Evolutionary conservation across 2,888 invertebrate species (phyloP).

Genomic region (Ormyrus nitidulus): DNA sequence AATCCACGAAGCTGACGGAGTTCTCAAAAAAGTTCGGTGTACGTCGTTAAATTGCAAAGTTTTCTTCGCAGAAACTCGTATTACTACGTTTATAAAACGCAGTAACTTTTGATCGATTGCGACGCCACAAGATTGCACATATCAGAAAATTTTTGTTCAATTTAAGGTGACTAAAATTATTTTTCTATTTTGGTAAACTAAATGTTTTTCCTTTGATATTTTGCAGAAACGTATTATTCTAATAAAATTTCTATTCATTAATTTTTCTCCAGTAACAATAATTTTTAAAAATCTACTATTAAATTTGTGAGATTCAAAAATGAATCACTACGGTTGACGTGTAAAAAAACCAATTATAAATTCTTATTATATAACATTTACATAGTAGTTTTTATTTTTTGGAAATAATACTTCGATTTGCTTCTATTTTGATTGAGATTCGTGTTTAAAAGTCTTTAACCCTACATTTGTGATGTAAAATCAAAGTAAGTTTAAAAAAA

Average conservation of each 20-base stretch:
- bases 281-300: no score
- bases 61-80: slow-evolving; percentile 12
- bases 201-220: no score
- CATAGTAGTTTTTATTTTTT: no score
- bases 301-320: no score
- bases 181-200: not conserved
- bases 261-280: no score
- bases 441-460: not conserved
- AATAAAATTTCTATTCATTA: slow-evolving; percentile 10
- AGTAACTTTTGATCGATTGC: slow-evolving; percentile 22
- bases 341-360: no score
- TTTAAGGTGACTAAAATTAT: not conserved
- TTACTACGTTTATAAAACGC: slow-evolving; percentile 9
- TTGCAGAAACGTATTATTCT: no score
- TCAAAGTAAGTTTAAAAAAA: no score
- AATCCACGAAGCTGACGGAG: slow-evolving; percentile 6
- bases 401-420: not conserved
- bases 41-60: slow-evolving; percentile 22
- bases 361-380: no score
- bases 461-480: no score
- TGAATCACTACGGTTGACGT: no score
- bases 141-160: not conserved
- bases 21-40: slow-evolving; percentile 17
- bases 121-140: slow-evolving; percentile 13
- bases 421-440: slow-evolving; percentile 45